Conservation (phyloP, 1,140 invertebrate species). For the Drosophila kanapiae region DNA sequence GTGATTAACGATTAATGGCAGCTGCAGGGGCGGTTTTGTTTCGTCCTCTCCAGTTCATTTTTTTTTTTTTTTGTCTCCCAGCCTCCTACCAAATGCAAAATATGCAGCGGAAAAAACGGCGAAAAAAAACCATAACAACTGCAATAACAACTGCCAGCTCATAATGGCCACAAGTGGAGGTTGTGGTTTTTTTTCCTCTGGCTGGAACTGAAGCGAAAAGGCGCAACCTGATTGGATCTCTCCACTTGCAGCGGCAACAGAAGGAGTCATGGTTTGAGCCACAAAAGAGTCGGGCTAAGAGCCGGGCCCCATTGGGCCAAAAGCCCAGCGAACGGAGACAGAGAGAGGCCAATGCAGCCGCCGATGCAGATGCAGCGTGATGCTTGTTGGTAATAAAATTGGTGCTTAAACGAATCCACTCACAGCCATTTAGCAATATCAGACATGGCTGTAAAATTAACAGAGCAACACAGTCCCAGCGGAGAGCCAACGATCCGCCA, state of each 20-base stretch:
- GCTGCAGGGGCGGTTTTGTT: conserved; percentile 72
- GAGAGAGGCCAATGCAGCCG: conserved; percentile 51
- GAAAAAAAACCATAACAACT: conserved; percentile 49
- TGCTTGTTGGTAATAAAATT: conserved; percentile 84
- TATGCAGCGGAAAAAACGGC: conserved; percentile 60
- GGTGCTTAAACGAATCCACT: conserved; percentile 85
- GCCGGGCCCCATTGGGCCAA: conserved; percentile 44
- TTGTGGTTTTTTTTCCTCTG: conserved; percentile 40
- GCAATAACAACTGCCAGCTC: conserved; percentile 59
- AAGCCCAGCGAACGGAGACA: conserved; percentile 23
- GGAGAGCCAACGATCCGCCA: conserved; percentile 44
- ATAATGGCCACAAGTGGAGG: conserved; percentile 78
- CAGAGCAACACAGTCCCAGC: conserved; percentile 80
- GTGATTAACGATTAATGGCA: conserved; percentile 81
- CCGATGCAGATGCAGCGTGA: conserved; percentile 81
- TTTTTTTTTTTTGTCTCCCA: conserved; percentile 48
- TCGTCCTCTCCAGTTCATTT: conserved; percentile 21
- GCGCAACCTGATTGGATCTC: conserved; percentile 81
- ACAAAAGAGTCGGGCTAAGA: conserved; percentile 33
- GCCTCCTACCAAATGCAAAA: conserved; percentile 74
- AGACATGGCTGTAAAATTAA: conserved; percentile 84
- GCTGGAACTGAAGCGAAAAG: conserved; percentile 63
- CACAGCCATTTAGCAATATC: conserved; percentile 85
- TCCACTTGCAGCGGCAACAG: conserved; percentile 67
- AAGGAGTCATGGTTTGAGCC: conserved; percentile 35